phyloP scores from a whole-genome alignment of 37 sponge, comb jelly and placozoan species.

The Geodia barretti region DNA sequence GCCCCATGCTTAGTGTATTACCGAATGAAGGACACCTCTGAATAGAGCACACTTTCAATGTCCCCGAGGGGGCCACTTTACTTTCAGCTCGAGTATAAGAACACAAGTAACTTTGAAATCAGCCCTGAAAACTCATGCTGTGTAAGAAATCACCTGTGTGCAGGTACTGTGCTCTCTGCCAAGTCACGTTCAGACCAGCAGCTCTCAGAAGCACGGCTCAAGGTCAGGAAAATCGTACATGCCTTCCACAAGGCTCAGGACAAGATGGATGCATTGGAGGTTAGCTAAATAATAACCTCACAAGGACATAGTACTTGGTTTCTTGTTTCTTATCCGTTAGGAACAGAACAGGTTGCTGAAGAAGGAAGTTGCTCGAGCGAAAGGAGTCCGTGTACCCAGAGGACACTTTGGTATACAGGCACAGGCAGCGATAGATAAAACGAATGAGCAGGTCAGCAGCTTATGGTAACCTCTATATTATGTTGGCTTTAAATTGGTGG shows the following conservation, averaged over 20 bases:
- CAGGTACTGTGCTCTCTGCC: constrained; percentile 50
- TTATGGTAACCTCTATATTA: too few species aligned
- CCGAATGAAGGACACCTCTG: too few species aligned
- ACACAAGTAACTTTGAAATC: not conserved
- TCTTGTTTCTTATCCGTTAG: not conserved
- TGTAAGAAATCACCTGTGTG: not conserved
- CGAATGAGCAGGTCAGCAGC: too few species aligned
- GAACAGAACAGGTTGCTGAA: not conserved
- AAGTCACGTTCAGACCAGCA: constrained; percentile 37
- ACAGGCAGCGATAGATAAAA: too few species aligned
- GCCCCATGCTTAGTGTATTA: too few species aligned
- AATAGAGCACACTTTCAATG: too few species aligned
- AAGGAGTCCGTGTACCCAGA: not conserved
- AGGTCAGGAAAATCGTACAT: constrained; percentile 42
- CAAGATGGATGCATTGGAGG: constrained; percentile 23
- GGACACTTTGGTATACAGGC: too few species aligned
- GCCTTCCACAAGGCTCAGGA: constrained; percentile 57
- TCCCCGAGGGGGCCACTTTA: too few species aligned
- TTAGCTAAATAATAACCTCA: constrained; percentile 10
- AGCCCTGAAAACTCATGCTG: not conserved
- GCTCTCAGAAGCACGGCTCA: constrained; percentile 18
- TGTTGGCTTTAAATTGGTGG: too few species aligned
- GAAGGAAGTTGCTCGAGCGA: not conserved
- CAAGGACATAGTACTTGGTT: not conserved
- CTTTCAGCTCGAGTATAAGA: too few species aligned